These are phyloP conservation scores for Xiphophorus maculatus DNA, from an alignment of 2,113 vertebrate species.

Conservation along the genomic window DNA sequence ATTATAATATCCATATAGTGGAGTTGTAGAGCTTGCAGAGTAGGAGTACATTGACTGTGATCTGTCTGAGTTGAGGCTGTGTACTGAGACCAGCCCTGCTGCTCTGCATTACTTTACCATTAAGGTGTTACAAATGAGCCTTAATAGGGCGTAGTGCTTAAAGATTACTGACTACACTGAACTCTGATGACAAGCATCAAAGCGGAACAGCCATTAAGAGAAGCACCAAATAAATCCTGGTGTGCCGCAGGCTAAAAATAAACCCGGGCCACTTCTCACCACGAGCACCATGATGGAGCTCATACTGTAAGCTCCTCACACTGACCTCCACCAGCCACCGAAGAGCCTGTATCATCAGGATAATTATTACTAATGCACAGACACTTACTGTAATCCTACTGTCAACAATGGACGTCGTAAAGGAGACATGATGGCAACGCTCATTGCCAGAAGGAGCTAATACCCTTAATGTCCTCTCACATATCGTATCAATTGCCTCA, in stretches of 20 bases:
- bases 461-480: slow-evolving; percentile 22
- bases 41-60: too few relatives aligned
- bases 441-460: slow-evolving; percentile 10
- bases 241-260: slow-evolving; percentile 55
- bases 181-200: slow-evolving; percentile 41
- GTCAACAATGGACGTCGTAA: slow-evolving; percentile 27
- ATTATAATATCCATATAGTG: too few relatives aligned
- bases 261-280: slow-evolving; percentile 31
- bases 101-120: not conserved
- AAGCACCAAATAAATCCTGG: slow-evolving; percentile 36
- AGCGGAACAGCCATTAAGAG: slow-evolving; percentile 58
- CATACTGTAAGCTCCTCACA: not conserved
- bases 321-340: not conserved
- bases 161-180: slow-evolving; percentile 21
- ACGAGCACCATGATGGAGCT: slow-evolving; percentile 36
- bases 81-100: not conserved
- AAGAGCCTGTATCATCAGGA: slow-evolving; percentile 1
- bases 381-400: not conserved
- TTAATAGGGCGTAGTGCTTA: slow-evolving; percentile 9
- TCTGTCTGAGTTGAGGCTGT: too few relatives aligned
- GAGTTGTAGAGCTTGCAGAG: too few relatives aligned
- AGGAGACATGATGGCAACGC: not conserved
- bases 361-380: slow-evolving; percentile 18
- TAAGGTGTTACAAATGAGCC: slow-evolving; percentile 3
- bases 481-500: slow-evolving; percentile 9